phyloP scores from a whole-genome alignment of 2,797 vertebrate species.

The Peromyscus nudipes region DNA sequence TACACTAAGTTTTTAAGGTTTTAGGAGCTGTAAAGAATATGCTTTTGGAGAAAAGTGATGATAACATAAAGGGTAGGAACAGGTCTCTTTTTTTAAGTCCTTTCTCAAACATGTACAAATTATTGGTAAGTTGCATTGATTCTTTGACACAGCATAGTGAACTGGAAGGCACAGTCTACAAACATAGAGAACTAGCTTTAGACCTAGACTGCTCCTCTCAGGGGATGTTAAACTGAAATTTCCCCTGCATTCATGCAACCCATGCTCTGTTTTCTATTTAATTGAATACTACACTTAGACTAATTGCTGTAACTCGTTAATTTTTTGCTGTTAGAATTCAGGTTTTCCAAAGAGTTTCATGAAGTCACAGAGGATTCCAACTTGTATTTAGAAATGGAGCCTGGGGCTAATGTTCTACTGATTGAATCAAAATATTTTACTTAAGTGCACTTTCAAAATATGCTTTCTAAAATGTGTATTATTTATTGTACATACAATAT shows the following conservation, averaged over 20 bases:
- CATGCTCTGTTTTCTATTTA: constrained; percentile 23
- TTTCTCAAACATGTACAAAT: constrained; percentile 79
- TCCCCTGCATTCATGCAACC: background rate
- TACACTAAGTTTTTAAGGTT: background rate
- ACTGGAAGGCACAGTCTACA: constrained; percentile 61
- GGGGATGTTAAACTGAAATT: background rate
- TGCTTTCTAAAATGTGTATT: background rate
- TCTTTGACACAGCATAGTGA: constrained; percentile 60
- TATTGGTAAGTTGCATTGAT: constrained; percentile 80
- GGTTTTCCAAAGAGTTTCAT: background rate
- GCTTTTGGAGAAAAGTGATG: constrained; percentile 33
- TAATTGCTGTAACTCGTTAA: background rate
- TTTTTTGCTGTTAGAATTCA: background rate
- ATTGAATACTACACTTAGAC: background rate
- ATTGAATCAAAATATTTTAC: background rate
- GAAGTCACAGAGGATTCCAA: background rate
- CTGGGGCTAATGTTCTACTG: background rate
- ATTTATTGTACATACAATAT: background rate
- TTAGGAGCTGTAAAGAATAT: background rate
- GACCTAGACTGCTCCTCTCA: background rate
- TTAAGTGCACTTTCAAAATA: constrained; percentile 5
- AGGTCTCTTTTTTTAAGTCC: background rate
- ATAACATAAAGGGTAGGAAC: constrained; percentile 50
- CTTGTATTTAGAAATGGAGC: constrained; percentile 29
- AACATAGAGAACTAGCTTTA: background rate